A percentile compares a stretch with the other conserved stretches of the same genome.
phyloP scores from a whole-genome alignment of 2,113 vertebrate species.

The Anguilla japonica region DNA sequence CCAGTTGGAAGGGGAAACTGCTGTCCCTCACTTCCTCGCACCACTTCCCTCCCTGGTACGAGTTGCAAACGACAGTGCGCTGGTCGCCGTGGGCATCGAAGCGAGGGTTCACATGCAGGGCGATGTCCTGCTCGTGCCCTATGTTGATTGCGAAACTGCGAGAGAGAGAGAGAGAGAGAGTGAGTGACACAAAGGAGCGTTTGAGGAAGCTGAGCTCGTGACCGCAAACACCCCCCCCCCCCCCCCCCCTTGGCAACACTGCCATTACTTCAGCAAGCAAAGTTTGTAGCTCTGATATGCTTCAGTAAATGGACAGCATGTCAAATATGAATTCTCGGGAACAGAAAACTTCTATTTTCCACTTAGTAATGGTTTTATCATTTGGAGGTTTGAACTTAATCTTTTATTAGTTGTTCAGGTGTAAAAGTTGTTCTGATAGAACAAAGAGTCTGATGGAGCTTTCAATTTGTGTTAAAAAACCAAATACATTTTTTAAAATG shows the following conservation, averaged over 20 bases:
- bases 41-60: slow-evolving; percentile 63
- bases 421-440: too few relatives aligned
- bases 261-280: background rate
- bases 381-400: too few relatives aligned
- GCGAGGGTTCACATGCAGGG: slow-evolving; percentile 68
- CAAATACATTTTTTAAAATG: background rate
- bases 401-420: too few relatives aligned
- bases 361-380: background rate
- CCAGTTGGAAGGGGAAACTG: slow-evolving; percentile 65
- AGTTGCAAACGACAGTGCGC: slow-evolving; percentile 67
- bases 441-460: too few relatives aligned
- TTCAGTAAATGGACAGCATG: background rate
- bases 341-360: background rate
- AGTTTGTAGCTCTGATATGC: background rate
- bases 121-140: slow-evolving; percentile 54
- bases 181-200: background rate
- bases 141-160: slow-evolving; percentile 68
- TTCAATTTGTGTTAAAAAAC: too few relatives aligned
- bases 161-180: too few relatives aligned
- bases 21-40: slow-evolving; percentile 58
- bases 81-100: slow-evolving; percentile 67
- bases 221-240: background rate
- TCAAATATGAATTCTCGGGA: background rate
- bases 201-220: background rate
- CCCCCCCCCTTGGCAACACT: background rate